phyloP scores from a whole-genome alignment of 2,888 invertebrate species.

The Rhamphomyia laevipes region DNA sequence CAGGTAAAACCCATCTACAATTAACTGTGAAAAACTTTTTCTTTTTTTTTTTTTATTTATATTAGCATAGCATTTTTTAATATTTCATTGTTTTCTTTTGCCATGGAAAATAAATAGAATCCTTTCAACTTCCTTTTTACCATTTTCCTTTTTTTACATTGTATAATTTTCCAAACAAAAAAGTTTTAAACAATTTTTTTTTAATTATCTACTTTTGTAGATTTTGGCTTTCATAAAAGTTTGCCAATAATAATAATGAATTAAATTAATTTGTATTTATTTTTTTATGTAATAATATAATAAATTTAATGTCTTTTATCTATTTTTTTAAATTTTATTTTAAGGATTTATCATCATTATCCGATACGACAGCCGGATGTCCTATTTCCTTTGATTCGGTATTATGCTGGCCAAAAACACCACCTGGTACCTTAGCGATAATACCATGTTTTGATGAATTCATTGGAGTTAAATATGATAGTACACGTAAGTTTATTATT shows the following conservation, averaged over 20 bases:
- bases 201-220: no score
- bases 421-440: conserved; percentile 51
- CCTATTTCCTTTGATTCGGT: conserved; percentile 60
- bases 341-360: background rate
- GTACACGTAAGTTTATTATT: conserved; percentile 52
- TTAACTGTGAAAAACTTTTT: no score
- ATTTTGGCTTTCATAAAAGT: no score
- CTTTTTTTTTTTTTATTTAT: no score
- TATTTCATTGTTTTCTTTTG: no score
- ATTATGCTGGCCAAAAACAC: conserved; percentile 75
- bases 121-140: no score
- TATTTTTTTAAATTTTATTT: background rate
- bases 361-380: conserved; percentile 38
- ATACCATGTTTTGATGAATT: conserved; percentile 71
- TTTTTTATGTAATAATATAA: background rate
- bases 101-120: no score
- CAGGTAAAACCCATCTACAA: no score
- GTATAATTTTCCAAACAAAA: no score
- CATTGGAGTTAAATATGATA: conserved; percentile 66
- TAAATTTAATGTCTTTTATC: background rate
- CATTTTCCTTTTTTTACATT: no score
- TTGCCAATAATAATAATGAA: background rate
- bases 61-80: no score
- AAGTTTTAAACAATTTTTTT: no score
- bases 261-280: background rate